Evolutionary conservation across 2,888 invertebrate genomes (phyloP), one percentile per base, ranked within the genome.

Genomic region (Luperina testacea): DNA sequence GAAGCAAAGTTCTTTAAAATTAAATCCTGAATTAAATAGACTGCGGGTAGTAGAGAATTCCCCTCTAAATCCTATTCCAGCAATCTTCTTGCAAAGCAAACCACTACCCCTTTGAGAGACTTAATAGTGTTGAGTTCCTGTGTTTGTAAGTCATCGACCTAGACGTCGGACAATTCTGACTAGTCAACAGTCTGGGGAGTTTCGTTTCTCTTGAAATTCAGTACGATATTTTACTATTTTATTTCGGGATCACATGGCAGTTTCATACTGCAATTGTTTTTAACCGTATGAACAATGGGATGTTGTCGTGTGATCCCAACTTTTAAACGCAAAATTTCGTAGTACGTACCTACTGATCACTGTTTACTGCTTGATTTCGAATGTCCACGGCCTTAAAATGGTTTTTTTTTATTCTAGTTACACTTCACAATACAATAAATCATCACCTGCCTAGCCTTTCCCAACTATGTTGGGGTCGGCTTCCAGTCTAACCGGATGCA

Each of bases 131-230:
- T 8, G 27, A 48, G 42, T 53, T 67, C 27, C 17, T 27, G 68
- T 53, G 38, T 72, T 59, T 13, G 48, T 57, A 70, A 67, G 83
- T 78, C 83, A 83, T 67, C 65, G 83, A 75, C 72, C 78, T 38
- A 63, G 74, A 72, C 69, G 42, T 70, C 72, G 15, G 20, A 51
- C 61, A 4, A 20, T 51, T 51, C 70, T 67, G 70, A 32, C 69
- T 59, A 69, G 45, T 51, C 13, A 61, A 53, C 17, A 63, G 59
- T 72, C 68, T 72, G 61, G 32, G 24, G n/a, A 80, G 38, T 67
- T 82, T 59, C 27, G 15, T 48, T 69, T 48, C 15, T 8, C 17
- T 45, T 45, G 13, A 61, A 68, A 42, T 78, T 59, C 7, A 48
- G 15, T 15, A 27, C 68, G 20, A 27, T 63, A 27, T 9, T 20